Conservation (phyloP, 2,888 invertebrate species). For the Lapara coniferarum region DNA sequence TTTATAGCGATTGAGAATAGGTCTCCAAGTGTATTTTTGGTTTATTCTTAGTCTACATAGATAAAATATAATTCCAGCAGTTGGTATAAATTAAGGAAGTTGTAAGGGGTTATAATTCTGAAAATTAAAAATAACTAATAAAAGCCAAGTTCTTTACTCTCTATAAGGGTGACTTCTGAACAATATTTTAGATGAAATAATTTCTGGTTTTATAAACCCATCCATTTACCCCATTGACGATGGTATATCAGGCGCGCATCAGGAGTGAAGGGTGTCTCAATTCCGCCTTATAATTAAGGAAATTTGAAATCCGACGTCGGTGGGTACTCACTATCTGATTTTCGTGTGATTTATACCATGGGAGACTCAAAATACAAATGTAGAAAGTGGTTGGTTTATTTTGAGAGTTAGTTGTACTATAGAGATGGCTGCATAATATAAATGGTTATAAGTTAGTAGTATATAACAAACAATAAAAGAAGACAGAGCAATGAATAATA, state of each 20-base stretch:
- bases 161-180: too few relatives aligned
- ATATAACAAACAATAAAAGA: too few relatives aligned
- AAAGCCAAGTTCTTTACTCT: too few relatives aligned
- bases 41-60: too few relatives aligned
- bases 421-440: not conserved
- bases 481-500: too few relatives aligned
- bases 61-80: too few relatives aligned
- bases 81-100: too few relatives aligned
- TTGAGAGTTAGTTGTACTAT: not conserved
- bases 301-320: constrained; percentile 70
- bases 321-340: constrained; percentile 29
- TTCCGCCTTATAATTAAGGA: constrained; percentile 76
- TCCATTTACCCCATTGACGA: not conserved
- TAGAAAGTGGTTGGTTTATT: not conserved
- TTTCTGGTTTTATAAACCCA: not conserved
- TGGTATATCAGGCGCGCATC: not conserved
- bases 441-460: too few relatives aligned
- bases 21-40: too few relatives aligned
- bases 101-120: too few relatives aligned
- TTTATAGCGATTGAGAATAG: not conserved
- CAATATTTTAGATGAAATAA: too few relatives aligned
- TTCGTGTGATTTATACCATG: not conserved
- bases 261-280: constrained; percentile 55
- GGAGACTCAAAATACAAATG: not conserved
- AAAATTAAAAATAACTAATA: too few relatives aligned